Evolutionary conservation across 2,113 vertebrate genomes (phyloP).

Genomic region (Psittacara wagleri): DNA sequence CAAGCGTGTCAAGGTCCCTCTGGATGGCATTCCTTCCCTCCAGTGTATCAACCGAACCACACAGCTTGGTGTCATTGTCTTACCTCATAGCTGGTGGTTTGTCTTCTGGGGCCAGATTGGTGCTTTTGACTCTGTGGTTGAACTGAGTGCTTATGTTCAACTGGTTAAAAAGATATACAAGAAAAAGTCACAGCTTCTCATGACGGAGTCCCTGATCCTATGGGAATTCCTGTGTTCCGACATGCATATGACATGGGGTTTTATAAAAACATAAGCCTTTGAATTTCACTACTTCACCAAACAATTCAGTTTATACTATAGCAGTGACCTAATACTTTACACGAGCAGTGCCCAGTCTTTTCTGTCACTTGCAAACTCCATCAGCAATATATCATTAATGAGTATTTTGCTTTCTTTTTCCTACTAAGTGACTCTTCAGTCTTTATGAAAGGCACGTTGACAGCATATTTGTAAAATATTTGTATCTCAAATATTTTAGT

Average conservation of each 20-base stretch:
- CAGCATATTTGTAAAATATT: background rate
- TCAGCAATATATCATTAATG: background rate
- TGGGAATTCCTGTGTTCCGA: background rate
- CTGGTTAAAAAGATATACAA: background rate
- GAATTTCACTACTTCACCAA: background rate
- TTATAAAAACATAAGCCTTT: background rate
- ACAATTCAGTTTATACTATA: background rate
- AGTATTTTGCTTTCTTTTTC: constrained; percentile 9
- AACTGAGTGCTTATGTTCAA: background rate
- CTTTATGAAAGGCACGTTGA: background rate
- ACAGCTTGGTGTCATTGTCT: background rate
- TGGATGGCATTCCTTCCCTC: too few species aligned
- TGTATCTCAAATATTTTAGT: background rate
- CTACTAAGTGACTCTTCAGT: background rate
- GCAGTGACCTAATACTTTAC: background rate
- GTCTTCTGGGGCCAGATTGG: background rate
- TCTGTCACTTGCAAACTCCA: background rate
- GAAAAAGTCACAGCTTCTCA: background rate
- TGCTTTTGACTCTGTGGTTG: background rate
- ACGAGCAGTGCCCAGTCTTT: background rate
- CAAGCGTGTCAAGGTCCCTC: too few species aligned
- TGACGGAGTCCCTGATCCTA: background rate
- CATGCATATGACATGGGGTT: too few species aligned
- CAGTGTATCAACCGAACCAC: too few species aligned
- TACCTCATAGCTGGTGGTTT: background rate